These are phyloP conservation scores for Streptopelia turtur DNA, from an alignment of 2,797 vertebrate genomes.

Conservation along the genomic window DNA sequence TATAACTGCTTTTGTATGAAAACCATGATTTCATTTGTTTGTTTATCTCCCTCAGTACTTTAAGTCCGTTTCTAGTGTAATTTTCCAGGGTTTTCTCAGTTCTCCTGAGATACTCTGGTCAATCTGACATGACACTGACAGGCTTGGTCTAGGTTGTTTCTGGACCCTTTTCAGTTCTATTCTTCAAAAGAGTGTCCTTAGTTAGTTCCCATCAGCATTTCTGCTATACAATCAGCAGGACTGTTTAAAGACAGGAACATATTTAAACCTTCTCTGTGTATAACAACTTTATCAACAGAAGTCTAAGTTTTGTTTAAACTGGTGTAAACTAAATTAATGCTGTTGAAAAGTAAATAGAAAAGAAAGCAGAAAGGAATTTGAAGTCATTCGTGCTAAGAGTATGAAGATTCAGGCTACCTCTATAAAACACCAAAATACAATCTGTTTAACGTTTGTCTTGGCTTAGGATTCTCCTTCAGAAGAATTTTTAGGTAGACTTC, in stretches of 20 bases:
- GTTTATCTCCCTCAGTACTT: background rate
- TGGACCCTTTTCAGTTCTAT: background rate
- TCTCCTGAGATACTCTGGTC: background rate
- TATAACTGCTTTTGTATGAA: background rate
- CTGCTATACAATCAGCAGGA: background rate
- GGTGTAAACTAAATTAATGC: background rate
- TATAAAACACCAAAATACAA: background rate
- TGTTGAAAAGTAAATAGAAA: conserved; percentile 3
- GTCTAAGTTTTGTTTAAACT: background rate
- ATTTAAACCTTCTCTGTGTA: background rate
- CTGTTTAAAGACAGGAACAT: background rate
- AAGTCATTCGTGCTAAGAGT: background rate
- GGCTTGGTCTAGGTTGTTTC: background rate
- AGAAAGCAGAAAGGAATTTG: background rate
- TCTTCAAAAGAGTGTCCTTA: background rate
- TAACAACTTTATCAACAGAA: background rate
- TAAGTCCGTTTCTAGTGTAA: background rate
- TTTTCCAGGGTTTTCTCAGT: background rate
- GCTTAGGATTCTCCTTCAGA: background rate
- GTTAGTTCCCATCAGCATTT: background rate
- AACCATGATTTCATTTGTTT: background rate
- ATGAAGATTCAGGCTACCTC: background rate
- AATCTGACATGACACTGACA: background rate
- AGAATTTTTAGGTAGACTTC: conserved; percentile 2
- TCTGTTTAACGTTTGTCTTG: conserved; percentile 12